Conservation (phyloP, 2,888 invertebrate genomes). For the Masnerella sp. region DNA sequence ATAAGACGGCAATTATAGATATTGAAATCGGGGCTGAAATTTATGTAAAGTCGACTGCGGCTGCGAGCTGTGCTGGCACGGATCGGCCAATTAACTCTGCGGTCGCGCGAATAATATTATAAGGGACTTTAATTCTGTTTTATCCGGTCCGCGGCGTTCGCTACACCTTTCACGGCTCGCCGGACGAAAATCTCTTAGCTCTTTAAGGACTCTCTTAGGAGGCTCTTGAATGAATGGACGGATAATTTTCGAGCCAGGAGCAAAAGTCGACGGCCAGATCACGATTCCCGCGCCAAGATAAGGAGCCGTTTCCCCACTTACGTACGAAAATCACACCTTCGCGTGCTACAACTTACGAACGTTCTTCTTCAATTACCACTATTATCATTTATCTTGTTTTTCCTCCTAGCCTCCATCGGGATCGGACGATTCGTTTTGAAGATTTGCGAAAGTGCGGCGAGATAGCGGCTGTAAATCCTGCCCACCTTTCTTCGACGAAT, state of each 20-base stretch:
- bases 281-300: conserved; percentile 60
- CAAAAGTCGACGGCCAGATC: conserved; percentile 55
- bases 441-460: conserved; percentile 28
- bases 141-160: conserved; percentile 31
- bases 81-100: conserved; percentile 57
- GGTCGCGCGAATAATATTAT: conserved; percentile 55
- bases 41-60: conserved; percentile 61
- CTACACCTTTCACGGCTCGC: conserved; percentile 48
- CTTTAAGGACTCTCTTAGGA: conserved; percentile 58
- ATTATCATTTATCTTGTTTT: conserved; percentile 57
- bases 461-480: conserved; percentile 17
- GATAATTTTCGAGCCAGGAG: conserved; percentile 62
- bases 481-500: conserved; percentile 6
- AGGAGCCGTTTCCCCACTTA: conserved; percentile 48
- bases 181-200: conserved; percentile 58
- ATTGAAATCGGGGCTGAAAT: conserved; percentile 64
- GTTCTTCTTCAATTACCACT: conserved; percentile 58
- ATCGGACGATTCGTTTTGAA: conserved; percentile 21
- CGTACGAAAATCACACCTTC: conserved; percentile 55
- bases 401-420: conserved; percentile 2
- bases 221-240: conserved; percentile 58
- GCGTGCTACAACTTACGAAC: conserved; percentile 53
- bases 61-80: conserved; percentile 47
- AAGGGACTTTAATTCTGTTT: conserved; percentile 58
- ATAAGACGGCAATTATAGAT: conserved; percentile 64